Evolutionary conservation across 2,888 invertebrate species (phyloP).

Genomic region (Thumatha senex): DNA sequence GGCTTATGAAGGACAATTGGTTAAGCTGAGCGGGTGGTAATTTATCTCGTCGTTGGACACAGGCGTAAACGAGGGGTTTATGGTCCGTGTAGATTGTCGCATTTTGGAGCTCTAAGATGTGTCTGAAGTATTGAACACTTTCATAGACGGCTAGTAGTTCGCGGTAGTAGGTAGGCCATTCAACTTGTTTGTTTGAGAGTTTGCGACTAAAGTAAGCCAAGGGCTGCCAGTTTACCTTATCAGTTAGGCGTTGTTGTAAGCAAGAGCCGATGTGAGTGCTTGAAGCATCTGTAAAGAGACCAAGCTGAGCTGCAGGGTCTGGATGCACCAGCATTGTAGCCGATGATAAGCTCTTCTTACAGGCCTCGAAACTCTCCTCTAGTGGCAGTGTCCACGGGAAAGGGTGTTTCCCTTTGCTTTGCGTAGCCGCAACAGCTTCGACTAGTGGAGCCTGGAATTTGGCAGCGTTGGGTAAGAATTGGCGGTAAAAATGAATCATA

Average conservation of each 20-base stretch:
- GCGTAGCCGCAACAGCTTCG: no score
- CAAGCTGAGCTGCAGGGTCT: neutral
- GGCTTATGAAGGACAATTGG: no score
- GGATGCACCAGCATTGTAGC: neutral
- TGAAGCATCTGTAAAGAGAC: neutral
- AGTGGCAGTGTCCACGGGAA: no score
- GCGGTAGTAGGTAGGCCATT: neutral
- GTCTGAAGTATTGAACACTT: neutral
- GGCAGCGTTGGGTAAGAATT: neutral
- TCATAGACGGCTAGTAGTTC: neutral
- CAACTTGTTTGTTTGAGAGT: no score
- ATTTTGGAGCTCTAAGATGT: neutral
- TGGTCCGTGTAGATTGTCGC: no score
- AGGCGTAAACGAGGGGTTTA: no score
- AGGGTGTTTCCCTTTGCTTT: no score
- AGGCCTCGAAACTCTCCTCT: no score
- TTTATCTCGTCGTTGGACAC: no score
- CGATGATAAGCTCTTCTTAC: neutral
- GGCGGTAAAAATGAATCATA: neutral
- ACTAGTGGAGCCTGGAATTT: neutral
- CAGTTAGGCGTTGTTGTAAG: neutral
- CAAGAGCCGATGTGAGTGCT: neutral
- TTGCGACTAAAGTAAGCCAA: no score
- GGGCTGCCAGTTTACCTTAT: no score
- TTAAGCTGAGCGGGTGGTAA: no score